A percentile compares a stretch with the other conserved stretches of the same genome.
Conservation (phyloP, 2,797 vertebrate species). For the Alectoris magna region DNA sequence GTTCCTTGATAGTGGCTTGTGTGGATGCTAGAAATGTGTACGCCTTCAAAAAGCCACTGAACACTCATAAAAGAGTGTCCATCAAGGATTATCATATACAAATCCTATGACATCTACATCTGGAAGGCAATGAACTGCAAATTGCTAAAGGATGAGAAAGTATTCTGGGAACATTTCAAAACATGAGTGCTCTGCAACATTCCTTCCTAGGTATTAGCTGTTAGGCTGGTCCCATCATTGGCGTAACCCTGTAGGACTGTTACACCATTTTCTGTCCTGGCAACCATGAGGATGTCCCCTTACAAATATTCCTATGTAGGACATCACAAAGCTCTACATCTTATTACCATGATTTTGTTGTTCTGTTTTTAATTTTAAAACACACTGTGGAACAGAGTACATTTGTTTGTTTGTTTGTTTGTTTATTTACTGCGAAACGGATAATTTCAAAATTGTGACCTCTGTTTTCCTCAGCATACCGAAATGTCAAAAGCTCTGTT, state of each 20-base stretch:
- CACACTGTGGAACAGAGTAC: not conserved
- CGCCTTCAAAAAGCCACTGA: not conserved
- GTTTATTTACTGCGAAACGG: not conserved
- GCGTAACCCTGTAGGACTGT: not conserved
- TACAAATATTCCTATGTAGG: not conserved
- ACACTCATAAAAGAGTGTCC: rapidly evolving
- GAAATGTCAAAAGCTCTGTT: not conserved
- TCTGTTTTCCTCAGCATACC: not conserved
- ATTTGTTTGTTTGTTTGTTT: not conserved
- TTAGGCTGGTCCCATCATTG: not conserved
- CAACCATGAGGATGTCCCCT: not conserved
- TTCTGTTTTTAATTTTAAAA: not conserved
- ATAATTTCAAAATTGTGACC: not conserved
- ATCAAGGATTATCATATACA: not conserved
- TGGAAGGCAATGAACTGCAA: not conserved
- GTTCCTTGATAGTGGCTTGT: not conserved
- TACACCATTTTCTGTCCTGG: not conserved
- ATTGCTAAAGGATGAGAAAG: not conserved
- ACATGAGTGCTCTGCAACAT: rapidly evolving
- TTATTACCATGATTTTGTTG: not conserved
- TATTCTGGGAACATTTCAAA: not conserved
- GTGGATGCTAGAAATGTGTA: not conserved
- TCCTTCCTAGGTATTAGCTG: not conserved
- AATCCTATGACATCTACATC: not conserved
- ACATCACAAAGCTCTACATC: not conserved